phyloP scores from a whole-genome alignment of 2,113 vertebrate species.

The Atherinomorus stipes region DNA sequence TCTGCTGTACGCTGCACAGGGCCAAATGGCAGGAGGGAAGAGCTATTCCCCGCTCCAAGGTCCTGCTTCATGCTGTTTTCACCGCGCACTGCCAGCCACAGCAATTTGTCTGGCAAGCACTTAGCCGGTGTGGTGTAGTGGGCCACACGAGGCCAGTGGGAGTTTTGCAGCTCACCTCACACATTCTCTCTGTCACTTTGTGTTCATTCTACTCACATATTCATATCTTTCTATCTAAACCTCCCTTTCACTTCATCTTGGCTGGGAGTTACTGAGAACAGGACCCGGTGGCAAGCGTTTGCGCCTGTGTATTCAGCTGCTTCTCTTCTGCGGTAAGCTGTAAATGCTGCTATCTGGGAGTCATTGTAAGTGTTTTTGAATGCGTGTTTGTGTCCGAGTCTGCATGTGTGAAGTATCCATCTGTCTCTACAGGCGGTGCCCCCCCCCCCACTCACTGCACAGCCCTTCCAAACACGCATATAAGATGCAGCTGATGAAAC shows the following conservation, averaged over 20 bases:
- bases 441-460: conserved; percentile 23
- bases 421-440: conserved; percentile 49
- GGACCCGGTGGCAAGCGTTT: conserved; percentile 39
- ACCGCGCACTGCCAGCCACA: conserved; percentile 58
- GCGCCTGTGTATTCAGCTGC: conserved; percentile 67
- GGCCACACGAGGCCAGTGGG: conserved; percentile 48
- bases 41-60: conserved; percentile 44
- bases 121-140: conserved; percentile 55
- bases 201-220: conserved; percentile 45
- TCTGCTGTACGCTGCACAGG: conserved; percentile 20
- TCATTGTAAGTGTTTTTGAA: conserved; percentile 56
- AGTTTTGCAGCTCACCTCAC: conserved; percentile 56
- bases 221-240: conserved; percentile 53
- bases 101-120: conserved; percentile 77
- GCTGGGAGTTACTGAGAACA: conserved; percentile 52
- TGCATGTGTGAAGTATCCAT: conserved; percentile 52
- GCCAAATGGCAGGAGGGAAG: conserved; percentile 52
- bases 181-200: conserved; percentile 52
- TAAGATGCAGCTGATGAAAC: conserved; percentile 78
- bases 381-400: conserved; percentile 24
- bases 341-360: conserved; percentile 69
- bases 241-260: conserved; percentile 12
- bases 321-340: conserved; percentile 38
- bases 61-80: conserved; percentile 61
- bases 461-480: conserved; percentile 47